Conservation (phyloP, 2,888 invertebrate species). For the Metallyticus violacea region DNA sequence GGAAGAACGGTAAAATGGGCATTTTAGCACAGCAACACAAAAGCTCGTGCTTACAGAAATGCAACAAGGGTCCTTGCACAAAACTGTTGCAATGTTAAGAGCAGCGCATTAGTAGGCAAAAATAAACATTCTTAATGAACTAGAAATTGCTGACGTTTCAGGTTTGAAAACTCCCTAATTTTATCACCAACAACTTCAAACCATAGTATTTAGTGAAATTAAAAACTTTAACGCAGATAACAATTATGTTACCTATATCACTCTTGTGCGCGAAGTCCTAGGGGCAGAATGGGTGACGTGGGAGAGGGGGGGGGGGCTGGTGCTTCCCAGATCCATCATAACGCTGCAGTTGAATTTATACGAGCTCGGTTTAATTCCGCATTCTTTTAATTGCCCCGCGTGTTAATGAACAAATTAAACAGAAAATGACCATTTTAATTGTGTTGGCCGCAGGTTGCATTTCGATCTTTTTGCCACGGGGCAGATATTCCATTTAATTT, state of each 20-base stretch:
- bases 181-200: too few relatives aligned
- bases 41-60: too few relatives aligned
- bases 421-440: slow-evolving; percentile 19
- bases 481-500: slow-evolving; percentile 19
- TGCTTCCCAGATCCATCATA: not conserved
- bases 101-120: too few relatives aligned
- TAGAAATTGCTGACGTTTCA: too few relatives aligned
- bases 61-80: too few relatives aligned
- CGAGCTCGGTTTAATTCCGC: slow-evolving; percentile 4
- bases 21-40: too few relatives aligned
- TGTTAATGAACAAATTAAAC: slow-evolving; percentile 21
- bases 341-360: slow-evolving; percentile 8
- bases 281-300: not conserved
- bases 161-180: too few relatives aligned
- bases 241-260: not conserved
- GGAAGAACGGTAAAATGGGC: too few relatives aligned
- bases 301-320: not conserved
- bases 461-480: slow-evolving; percentile 10
- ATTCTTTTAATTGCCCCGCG: slow-evolving; percentile 17
- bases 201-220: too few relatives aligned
- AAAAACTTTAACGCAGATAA: not conserved
- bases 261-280: not conserved
- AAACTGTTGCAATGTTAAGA: too few relatives aligned
- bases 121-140: too few relatives aligned
- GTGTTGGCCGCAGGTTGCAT: slow-evolving; percentile 5